These are phyloP conservation scores for Okapia johnstoni DNA, from an alignment of 2,113 vertebrate genomes.

Conservation along the genomic window DNA sequence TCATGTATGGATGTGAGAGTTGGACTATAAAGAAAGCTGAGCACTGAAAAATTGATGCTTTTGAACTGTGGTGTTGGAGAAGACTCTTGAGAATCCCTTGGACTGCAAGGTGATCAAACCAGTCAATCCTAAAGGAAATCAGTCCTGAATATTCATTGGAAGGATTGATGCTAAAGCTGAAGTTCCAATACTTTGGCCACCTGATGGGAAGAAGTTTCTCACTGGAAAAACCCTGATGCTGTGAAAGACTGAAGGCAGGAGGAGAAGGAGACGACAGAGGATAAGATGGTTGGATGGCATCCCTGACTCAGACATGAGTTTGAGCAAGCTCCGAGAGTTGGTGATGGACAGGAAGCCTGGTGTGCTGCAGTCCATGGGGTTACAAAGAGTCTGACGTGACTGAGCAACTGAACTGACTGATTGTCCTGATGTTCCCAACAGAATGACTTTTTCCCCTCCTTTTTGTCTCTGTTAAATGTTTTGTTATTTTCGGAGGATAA, in stretches of 20 bases:
- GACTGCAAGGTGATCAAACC: not conserved
- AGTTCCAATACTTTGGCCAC: not conserved
- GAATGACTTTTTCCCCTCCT: not conserved
- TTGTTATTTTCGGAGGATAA: not conserved
- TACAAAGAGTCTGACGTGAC: accelerated
- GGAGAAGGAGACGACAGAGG: not conserved
- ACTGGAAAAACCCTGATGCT: not conserved
- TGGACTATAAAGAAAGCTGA: not conserved
- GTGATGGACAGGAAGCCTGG: not conserved
- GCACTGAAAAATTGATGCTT: not conserved
- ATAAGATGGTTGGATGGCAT: not conserved
- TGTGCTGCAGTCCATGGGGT: not conserved
- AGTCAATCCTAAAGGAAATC: not conserved
- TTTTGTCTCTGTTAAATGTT: not conserved
- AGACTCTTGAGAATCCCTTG: not conserved
- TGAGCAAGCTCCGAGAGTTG: not conserved
- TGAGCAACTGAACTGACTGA: not conserved
- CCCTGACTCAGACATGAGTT: not conserved
- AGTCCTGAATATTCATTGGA: not conserved
- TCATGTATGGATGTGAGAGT: not conserved
- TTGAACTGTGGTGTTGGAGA: not conserved
- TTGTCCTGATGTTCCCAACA: not conserved
- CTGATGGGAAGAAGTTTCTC: not conserved
- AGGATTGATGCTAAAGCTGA: not conserved
- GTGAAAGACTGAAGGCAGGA: not conserved